Conservation (phyloP, 2,888 invertebrate species). For the Plagiodera versicolora region DNA sequence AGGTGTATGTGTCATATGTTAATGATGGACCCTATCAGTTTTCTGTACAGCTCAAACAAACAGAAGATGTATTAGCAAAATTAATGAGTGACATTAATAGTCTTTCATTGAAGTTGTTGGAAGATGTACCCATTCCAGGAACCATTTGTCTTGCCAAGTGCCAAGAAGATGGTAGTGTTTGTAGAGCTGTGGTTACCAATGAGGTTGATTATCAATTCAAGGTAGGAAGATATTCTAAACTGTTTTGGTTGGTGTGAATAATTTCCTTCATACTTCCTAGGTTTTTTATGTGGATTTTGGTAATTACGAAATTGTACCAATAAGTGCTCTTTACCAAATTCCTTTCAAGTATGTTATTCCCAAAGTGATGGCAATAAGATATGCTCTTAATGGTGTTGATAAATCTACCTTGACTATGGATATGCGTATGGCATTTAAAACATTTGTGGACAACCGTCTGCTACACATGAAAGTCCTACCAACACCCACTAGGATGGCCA, state of each 20-base stretch:
- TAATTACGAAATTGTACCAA: slow-evolving; percentile 71
- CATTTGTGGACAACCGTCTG: slow-evolving; percentile 65
- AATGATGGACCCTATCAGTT: slow-evolving; percentile 80
- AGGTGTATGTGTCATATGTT: slow-evolving; percentile 74
- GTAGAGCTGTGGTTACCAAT: slow-evolving; percentile 76
- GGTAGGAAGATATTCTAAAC: slow-evolving; percentile 41
- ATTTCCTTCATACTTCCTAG: slow-evolving; percentile 36
- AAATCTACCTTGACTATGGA: slow-evolving; percentile 58
- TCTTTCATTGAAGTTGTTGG: slow-evolving; percentile 63
- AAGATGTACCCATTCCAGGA: slow-evolving; percentile 72
- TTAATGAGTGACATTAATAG: slow-evolving; percentile 74
- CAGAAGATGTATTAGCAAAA: slow-evolving; percentile 63
- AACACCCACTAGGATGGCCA: slow-evolving; percentile 66
- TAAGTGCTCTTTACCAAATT: slow-evolving; percentile 73
- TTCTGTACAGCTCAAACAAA: slow-evolving; percentile 70
- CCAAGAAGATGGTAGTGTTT: slow-evolving; percentile 68
- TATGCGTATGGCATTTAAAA: slow-evolving; percentile 72
- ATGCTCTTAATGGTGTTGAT: slow-evolving; percentile 71
- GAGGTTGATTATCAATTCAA: slow-evolving; percentile 72
- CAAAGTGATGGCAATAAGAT: slow-evolving; percentile 75
- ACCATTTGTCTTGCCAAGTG: slow-evolving; percentile 77
- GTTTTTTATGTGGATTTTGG: slow-evolving; percentile 82
- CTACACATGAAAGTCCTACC: slow-evolving; percentile 68
- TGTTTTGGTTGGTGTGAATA: background rate
- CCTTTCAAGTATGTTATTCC: slow-evolving; percentile 72